Evolutionary conservation across 2,797 vertebrate species (phyloP).

Genomic region (Eulemur rubriventer): DNA sequence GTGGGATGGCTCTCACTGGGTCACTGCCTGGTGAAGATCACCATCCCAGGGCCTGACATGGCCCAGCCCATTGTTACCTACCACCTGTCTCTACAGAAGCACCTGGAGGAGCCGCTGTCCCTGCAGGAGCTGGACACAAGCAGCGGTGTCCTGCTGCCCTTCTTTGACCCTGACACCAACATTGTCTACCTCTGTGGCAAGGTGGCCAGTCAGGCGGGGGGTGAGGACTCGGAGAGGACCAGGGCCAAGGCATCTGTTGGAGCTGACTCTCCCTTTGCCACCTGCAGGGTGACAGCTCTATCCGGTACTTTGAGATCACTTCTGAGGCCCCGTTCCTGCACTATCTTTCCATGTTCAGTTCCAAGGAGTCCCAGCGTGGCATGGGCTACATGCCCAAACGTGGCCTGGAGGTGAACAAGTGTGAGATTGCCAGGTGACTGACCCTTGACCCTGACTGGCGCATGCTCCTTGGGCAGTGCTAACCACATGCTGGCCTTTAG

Average conservation of each 20-base stretch:
- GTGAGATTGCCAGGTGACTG: conserved; percentile 93
- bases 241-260: neutral
- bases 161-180: conserved; percentile 93
- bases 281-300: conserved; percentile 93
- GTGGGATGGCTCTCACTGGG: neutral
- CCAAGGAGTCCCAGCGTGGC: conserved; percentile 95
- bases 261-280: neutral
- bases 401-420: conserved; percentile 95
- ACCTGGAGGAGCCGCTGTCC: conserved; percentile 89
- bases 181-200: conserved; percentile 94
- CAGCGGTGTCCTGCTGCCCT: conserved; percentile 93
- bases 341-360: conserved; percentile 93
- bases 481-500: neutral
- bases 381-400: conserved; percentile 96
- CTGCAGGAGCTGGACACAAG: conserved; percentile 95
- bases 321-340: conserved; percentile 93
- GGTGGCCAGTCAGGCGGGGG: conserved; percentile 76
- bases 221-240: neutral
- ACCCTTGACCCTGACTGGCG: neutral
- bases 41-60: neutral
- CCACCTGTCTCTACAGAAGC: conserved; percentile 63
- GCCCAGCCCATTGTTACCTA: neutral
- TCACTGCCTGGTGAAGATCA: neutral
- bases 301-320: conserved; percentile 95
- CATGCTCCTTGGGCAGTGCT: neutral